These are phyloP conservation scores for Petromus typicus DNA, from an alignment of 2,113 vertebrate genomes.

Conservation along the genomic window DNA sequence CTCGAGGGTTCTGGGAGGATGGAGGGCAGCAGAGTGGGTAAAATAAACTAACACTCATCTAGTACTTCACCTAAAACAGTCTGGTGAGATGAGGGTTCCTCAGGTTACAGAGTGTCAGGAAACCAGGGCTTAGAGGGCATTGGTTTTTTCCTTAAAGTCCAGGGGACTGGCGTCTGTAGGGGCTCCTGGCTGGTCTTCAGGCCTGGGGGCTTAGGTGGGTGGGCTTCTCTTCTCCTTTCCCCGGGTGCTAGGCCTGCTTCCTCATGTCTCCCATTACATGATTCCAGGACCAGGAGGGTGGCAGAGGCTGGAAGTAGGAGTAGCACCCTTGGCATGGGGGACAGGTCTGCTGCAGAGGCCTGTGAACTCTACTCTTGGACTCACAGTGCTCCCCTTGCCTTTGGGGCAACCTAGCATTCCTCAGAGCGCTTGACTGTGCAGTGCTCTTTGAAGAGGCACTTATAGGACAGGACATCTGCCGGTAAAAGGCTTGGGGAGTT, in stretches of 20 bases:
- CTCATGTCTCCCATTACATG: no score
- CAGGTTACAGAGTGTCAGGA: neutral
- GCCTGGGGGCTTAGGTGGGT: neutral
- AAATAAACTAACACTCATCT: neutral
- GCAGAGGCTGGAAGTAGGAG: neutral
- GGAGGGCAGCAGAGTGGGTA: neutral
- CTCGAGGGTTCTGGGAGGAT: neutral
- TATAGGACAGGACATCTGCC: neutral
- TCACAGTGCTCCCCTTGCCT: neutral
- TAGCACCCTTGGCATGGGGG: neutral
- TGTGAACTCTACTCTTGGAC: no score
- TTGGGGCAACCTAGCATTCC: neutral
- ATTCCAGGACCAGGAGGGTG: neutral
- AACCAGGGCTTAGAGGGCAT: neutral
- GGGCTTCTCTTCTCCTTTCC: neutral
- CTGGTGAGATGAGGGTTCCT: neutral
- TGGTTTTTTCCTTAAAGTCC: neutral
- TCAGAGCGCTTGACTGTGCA: neutral
- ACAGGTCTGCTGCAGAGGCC: neutral
- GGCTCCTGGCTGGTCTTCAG: neutral
- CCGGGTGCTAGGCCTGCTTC: neutral
- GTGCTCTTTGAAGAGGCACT: neutral
- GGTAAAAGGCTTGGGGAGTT: neutral
- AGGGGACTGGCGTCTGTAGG: neutral
- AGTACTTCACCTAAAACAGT: neutral